A percentile compares a stretch with the other conserved stretches of the same genome.
Evolutionary conservation across 2,113 vertebrate species (phyloP).

Genomic region (Ailurus styani): DNA sequence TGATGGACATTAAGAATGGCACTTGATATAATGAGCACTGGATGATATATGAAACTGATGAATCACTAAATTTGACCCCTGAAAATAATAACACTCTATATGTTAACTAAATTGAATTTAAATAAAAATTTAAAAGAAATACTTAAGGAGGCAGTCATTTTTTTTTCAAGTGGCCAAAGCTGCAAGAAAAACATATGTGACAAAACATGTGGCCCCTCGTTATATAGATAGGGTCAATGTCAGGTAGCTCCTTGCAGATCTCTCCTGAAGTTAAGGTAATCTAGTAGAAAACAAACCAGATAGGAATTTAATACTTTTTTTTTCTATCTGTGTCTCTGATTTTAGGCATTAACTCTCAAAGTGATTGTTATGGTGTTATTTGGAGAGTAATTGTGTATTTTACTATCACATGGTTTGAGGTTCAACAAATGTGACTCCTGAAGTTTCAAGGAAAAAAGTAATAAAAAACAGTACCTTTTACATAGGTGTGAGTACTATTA

Average conservation of each 20-base stretch:
- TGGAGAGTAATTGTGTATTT: neutral
- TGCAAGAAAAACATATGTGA: neutral
- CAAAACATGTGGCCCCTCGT: neutral
- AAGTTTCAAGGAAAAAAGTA: neutral
- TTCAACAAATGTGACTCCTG: neutral
- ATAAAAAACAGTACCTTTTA: neutral
- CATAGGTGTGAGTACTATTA: neutral
- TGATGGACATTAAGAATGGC: neutral
- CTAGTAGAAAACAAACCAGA: neutral
- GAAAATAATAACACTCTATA: neutral
- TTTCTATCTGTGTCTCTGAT: neutral
- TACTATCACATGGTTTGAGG: neutral
- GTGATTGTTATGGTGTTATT: neutral
- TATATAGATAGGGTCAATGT: neutral
- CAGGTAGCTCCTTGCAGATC: neutral
- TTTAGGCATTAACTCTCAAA: neutral
- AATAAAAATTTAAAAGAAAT: neutral
- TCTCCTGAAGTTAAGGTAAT: neutral
- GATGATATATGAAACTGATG: neutral
- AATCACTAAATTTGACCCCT: neutral
- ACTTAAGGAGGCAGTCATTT: neutral
- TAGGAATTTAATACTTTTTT: neutral
- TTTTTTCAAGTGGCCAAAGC: neutral
- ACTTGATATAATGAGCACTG: neutral
- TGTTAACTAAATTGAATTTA: neutral